phyloP scores from a whole-genome alignment of 2,888 invertebrate species.

The Ischnura elegans region DNA sequence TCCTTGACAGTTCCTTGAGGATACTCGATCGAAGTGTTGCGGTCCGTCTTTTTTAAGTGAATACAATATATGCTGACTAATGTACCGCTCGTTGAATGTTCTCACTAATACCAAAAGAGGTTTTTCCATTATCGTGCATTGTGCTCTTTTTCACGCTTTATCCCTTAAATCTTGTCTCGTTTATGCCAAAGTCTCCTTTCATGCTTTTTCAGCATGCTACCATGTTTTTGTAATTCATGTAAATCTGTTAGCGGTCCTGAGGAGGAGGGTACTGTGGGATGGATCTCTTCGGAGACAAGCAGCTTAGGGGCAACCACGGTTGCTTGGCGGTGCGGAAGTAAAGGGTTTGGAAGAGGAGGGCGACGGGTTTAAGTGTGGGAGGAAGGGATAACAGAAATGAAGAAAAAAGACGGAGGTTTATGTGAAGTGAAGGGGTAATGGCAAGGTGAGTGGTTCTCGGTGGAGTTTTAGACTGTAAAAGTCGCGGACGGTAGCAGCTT shows the following conservation, averaged over 20 bases:
- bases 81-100: no score
- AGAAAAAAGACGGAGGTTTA: background rate
- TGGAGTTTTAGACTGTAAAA: background rate
- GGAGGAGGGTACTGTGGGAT: background rate
- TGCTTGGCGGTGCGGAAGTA: background rate
- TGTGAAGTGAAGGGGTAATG: background rate
- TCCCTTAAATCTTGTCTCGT: background rate
- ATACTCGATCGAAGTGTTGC: no score
- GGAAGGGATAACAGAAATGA: background rate
- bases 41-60: no score
- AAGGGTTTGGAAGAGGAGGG: background rate
- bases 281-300: background rate
- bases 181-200: background rate
- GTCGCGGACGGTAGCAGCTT: background rate
- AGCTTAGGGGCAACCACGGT: background rate
- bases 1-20: no score
- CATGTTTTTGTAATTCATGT: slow-evolving; percentile 17
- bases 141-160: background rate
- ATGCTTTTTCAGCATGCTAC: background rate
- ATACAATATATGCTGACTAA: no score
- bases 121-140: background rate
- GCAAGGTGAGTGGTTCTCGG: background rate
- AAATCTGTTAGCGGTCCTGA: background rate
- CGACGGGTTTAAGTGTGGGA: background rate
- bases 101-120: background rate